These are phyloP conservation scores for Sebastes reedi DNA, from an alignment of 2,797 vertebrate genomes.

Conservation along the genomic window DNA sequence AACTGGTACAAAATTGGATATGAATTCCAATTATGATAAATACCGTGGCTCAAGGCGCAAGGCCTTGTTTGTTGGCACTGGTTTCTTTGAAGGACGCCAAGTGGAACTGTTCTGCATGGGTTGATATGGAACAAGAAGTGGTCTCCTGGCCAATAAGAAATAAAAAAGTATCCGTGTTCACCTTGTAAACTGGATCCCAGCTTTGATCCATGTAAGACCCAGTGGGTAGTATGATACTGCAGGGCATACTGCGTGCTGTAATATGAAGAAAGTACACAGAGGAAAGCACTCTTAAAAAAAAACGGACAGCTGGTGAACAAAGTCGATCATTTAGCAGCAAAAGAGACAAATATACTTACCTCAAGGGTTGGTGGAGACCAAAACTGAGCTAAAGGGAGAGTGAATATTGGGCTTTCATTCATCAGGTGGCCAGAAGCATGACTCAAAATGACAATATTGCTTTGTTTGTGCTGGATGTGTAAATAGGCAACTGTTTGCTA, in stretches of 20 bases:
- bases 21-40: slow-evolving; percentile 71
- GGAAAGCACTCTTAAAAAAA: background rate
- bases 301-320: background rate
- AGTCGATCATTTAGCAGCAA: background rate
- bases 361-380: background rate
- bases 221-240: background rate
- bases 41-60: slow-evolving; percentile 21
- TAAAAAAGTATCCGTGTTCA: background rate
- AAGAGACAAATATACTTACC: background rate
- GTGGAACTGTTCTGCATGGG: slow-evolving; percentile 43
- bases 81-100: slow-evolving; percentile 41
- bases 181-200: slow-evolving; percentile 6
- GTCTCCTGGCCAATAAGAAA: slow-evolving; percentile 7
- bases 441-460: background rate
- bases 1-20: slow-evolving; percentile 62
- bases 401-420: background rate
- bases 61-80: slow-evolving; percentile 41
- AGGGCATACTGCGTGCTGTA: background rate
- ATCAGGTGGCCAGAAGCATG: background rate
- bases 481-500: background rate
- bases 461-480: background rate
- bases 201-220: background rate
- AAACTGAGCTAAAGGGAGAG: background rate
- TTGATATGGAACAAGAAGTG: slow-evolving; percentile 2
- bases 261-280: background rate